Percentiles rank a stretch among this genome's conserved stretches.
These are phyloP conservation scores for Condylostylus longicornis DNA, from an alignment of 1,140 invertebrate genomes.

Conservation along the genomic window DNA sequence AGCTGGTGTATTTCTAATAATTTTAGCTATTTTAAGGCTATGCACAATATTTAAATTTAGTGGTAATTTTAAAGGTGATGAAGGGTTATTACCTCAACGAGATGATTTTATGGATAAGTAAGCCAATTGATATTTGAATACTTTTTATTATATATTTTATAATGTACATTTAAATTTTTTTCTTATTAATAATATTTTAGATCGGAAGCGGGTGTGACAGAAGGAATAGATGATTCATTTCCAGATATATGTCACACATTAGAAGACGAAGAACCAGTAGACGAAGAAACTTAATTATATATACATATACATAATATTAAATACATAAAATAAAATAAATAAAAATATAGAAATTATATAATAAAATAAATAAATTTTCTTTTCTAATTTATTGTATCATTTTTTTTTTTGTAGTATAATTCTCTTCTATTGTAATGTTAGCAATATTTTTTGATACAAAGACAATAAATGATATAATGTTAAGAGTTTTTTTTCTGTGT, in stretches of 20 bases:
- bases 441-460: background rate
- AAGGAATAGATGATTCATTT: background rate
- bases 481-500: background rate
- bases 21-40: slow-evolving; percentile 22
- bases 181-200: no score
- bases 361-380: no score
- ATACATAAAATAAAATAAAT: no score
- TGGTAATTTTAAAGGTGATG: slow-evolving; percentile 14
- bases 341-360: no score
- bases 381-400: no score
- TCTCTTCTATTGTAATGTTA: no score
- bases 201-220: background rate
- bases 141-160: no score
- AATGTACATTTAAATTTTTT: no score
- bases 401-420: no score
- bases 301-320: no score
- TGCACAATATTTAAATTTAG: slow-evolving; percentile 17
- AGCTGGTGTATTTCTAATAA: slow-evolving; percentile 21
- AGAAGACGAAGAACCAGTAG: background rate
- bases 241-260: background rate
- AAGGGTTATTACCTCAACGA: slow-evolving; percentile 25
- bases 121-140: no score
- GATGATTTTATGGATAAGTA: slow-evolving; percentile 10
- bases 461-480: background rate
- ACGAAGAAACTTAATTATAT: background rate